phyloP scores from a whole-genome alignment of 2,113 vertebrate genomes.

The Tetrax tetrax region DNA sequence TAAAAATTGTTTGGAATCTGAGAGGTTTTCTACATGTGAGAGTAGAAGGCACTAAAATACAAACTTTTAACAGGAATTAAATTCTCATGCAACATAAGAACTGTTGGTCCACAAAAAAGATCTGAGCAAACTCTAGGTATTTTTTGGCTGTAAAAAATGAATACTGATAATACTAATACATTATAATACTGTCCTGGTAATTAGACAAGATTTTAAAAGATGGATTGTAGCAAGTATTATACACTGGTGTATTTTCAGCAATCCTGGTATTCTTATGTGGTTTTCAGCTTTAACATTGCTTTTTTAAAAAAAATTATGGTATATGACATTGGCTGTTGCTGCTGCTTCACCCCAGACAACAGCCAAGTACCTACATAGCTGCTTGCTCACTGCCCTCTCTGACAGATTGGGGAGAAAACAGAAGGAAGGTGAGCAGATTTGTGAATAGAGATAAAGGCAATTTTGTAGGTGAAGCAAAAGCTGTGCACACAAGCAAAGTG shows the following conservation, averaged over 20 bases:
- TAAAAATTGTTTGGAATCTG: conserved; percentile 56
- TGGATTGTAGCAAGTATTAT: conserved; percentile 25
- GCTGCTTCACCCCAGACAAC: neutral
- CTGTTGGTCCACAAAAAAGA: conserved; percentile 77
- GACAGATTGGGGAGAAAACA: neutral
- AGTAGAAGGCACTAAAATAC: conserved; percentile 69
- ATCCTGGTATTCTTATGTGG: neutral
- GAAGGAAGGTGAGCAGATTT: neutral
- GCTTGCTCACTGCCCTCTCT: neutral
- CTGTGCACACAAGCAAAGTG: neutral
- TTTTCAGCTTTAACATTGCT: conserved; percentile 18
- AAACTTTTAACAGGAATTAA: conserved; percentile 75
- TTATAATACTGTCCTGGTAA: conserved; percentile 61
- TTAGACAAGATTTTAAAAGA: conserved; percentile 45
- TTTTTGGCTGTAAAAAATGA: conserved; percentile 77
- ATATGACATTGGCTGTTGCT: neutral
- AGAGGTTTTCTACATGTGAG: conserved; percentile 29
- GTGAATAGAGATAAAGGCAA: neutral
- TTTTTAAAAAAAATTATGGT: conserved; percentile 47
- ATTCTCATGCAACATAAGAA: conserved; percentile 73
- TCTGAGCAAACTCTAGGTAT: conserved; percentile 75
- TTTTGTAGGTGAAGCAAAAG: neutral
- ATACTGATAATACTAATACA: conserved; percentile 60
- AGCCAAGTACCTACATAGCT: neutral
- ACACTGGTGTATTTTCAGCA: conserved; percentile 20